phyloP scores from a whole-genome alignment of 23 tunicate species.

The Phallusia fumigata region DNA sequence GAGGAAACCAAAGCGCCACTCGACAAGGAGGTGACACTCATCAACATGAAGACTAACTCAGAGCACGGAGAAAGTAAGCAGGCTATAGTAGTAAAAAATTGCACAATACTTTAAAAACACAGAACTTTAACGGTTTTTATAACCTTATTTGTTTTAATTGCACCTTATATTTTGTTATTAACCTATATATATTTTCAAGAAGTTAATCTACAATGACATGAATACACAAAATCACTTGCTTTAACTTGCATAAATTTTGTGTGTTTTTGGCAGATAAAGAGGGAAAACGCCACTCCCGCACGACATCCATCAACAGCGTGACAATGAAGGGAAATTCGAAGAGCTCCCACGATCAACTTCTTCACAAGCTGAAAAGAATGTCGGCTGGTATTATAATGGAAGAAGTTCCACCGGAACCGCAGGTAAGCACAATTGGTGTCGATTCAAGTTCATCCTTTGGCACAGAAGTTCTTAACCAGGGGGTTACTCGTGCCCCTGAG shows the following conservation, averaged over 20 bases:
- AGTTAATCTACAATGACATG: no score
- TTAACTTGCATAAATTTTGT: no score
- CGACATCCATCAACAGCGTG: conserved; percentile 64
- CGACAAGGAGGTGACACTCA: conserved; percentile 50
- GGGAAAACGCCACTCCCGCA: conserved; percentile 39
- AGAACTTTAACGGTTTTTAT: no score
- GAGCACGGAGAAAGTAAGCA: conserved; percentile 45
- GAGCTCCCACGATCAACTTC: conserved; percentile 16
- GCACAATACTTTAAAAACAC: no score
- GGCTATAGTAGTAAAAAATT: no score
- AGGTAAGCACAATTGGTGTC: background rate
- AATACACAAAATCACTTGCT: no score
- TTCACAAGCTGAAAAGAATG: conserved; percentile 53
- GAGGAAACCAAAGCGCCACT: background rate
- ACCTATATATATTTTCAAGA: no score
- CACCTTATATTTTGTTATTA: no score
- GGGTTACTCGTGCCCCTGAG: no score
- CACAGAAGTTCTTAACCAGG: no score
- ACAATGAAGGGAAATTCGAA: conserved; percentile 45
- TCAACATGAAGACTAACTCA: conserved; percentile 70
- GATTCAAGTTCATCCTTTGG: no score
- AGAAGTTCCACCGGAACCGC: conserved; percentile 25
- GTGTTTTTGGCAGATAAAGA: conserved; percentile 22
- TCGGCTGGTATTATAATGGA: conserved; percentile 79
- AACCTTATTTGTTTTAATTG: no score